These are phyloP conservation scores for Asbolus verrucosus DNA, from an alignment of 1,140 invertebrate species.

Conservation along the genomic window DNA sequence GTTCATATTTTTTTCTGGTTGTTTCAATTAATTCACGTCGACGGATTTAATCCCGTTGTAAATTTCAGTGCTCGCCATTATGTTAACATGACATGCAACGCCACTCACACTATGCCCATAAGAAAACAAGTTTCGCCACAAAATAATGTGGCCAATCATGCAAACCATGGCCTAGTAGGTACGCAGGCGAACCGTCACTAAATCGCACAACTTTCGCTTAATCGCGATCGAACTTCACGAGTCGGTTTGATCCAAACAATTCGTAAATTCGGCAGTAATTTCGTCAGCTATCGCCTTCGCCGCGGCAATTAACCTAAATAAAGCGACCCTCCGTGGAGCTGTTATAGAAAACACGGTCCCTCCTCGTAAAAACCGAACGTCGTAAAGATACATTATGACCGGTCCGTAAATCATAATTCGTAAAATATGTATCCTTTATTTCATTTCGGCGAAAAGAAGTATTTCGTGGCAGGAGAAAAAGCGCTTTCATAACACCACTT, in stretches of 20 bases:
- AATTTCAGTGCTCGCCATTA: conserved; percentile 1
- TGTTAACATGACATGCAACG: conserved; percentile 2
- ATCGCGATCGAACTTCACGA: too few species aligned
- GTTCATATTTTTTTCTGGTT: conserved; percentile 12
- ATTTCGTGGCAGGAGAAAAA: conserved; percentile 31
- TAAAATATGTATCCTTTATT: conserved; percentile 51
- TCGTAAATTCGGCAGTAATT: too few species aligned
- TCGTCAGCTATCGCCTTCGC: conserved; percentile 11
- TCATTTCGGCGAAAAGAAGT: conserved; percentile 42
- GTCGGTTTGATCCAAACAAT: too few species aligned
- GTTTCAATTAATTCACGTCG: conserved; percentile 15
- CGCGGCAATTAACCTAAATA: conserved; percentile 23
- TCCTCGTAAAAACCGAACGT: conserved; percentile 44
- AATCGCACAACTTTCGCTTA: too few species aligned
- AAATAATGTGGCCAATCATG: too few species aligned
- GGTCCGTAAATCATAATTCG: conserved; percentile 49
- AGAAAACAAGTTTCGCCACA: too few species aligned
- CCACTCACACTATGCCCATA: too few species aligned
- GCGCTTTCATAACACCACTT: conserved; percentile 10
- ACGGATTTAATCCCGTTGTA: conserved; percentile 10
- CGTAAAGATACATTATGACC: conserved; percentile 48
- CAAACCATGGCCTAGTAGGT: too few species aligned
- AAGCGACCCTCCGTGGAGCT: not conserved
- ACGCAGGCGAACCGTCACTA: too few species aligned
- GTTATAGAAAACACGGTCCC: conserved; percentile 26